Conservation (phyloP, 2,888 invertebrate species). For the Orthosia gracilis region DNA sequence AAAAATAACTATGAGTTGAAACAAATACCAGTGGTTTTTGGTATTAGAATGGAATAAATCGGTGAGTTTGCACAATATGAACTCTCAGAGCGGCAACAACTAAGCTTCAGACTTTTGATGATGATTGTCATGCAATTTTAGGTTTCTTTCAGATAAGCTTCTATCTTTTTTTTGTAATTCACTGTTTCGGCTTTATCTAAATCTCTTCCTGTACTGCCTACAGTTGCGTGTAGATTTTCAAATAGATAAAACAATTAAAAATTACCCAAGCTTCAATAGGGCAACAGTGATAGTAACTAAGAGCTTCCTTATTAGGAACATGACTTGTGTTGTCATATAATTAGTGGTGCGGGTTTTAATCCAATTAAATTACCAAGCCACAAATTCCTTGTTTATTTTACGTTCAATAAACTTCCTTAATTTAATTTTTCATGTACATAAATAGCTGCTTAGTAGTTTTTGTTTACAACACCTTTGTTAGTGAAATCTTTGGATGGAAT, state of each 20-base stretch:
- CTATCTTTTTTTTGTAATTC: neutral
- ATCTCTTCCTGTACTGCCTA: neutral
- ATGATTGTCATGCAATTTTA: neutral
- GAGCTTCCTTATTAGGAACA: constrained; percentile 68
- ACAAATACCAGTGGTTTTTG: too few species aligned
- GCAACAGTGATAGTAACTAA: constrained; percentile 61
- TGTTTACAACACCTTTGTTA: neutral
- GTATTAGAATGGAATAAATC: too few species aligned
- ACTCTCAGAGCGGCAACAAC: constrained; percentile 22
- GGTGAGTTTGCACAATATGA: constrained; percentile 26
- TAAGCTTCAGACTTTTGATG: neutral
- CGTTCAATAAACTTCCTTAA: constrained; percentile 63
- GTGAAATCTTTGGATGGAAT: constrained; percentile 34
- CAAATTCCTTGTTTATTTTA: constrained; percentile 74
- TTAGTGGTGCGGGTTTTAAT: constrained; percentile 85
- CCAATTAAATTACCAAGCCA: constrained; percentile 75
- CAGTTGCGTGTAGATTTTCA: constrained; percentile 29
- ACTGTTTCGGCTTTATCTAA: neutral
- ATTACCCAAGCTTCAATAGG: constrained; percentile 56
- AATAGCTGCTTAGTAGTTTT: neutral
- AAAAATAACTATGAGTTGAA: too few species aligned
- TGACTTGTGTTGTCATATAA: constrained; percentile 66
- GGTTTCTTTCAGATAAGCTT: neutral
- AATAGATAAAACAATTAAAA: constrained; percentile 52
- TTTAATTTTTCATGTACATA: constrained; percentile 42